phyloP scores from a whole-genome alignment of 2,888 invertebrate species.

The Pollenia griseotomentosa region DNA sequence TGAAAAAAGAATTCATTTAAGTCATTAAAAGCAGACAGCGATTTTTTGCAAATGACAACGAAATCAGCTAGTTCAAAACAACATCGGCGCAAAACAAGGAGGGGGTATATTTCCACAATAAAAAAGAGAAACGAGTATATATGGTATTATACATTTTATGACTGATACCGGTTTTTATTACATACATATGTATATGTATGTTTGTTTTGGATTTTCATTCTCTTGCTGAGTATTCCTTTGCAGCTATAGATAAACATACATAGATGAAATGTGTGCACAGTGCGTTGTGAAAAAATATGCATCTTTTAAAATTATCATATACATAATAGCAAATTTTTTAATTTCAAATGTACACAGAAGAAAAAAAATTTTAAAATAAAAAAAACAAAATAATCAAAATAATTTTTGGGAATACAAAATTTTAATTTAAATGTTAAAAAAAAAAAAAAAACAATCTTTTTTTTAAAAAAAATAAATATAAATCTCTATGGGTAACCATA shows the following conservation, averaged over 20 bases:
- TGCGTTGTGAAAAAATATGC: neutral
- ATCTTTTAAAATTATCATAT: no score
- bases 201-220: slow-evolving; percentile 33
- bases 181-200: neutral
- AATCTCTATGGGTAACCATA: no score
- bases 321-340: no score
- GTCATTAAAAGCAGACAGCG: slow-evolving; percentile 4
- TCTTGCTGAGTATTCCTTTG: neutral
- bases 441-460: no score
- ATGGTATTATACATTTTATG: neutral
- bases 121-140: slow-evolving; percentile 9
- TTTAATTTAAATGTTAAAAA: no score
- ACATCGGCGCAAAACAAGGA: neutral
- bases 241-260: neutral
- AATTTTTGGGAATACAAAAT: no score
- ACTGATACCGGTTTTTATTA: slow-evolving; percentile 31
- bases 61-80: neutral
- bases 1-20: slow-evolving; percentile 19
- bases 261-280: slow-evolving; percentile 3
- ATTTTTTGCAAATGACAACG: slow-evolving; percentile 29
- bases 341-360: no score
- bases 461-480: no score
- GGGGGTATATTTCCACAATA: neutral
- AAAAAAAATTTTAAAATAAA: no score
- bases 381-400: no score